Evolutionary conservation across 1,140 invertebrate genomes (phyloP), one percentile per base, ranked within the genome.

Genomic region (Bombus fervidus): DNA sequence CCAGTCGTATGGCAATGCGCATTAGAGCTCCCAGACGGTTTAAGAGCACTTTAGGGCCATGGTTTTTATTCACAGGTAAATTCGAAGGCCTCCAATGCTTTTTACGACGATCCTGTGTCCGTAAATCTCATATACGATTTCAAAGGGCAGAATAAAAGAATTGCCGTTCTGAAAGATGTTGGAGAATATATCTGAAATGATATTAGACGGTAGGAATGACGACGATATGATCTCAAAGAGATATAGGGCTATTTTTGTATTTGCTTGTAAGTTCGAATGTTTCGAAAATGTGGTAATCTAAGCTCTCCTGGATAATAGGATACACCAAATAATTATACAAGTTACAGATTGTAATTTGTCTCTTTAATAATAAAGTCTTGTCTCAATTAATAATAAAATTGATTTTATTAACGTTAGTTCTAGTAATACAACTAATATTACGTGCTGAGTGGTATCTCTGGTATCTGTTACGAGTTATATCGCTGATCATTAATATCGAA

Each of bases 21-120:
- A 37, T 83, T 73, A 62, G 39, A 43, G 22, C n/a, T 1, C 15
- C 1, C 10, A 4, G 69, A 41, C 12, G n/a, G 12, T 57, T 53
- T 57, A 18, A 66, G 4, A 47, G 3, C 25, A 22, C 9, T 41
- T n/a, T 43, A 43, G 28, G 75, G 43, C 31, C 41, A 18, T 66
- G 53, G 28, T 69, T 78, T 78, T 78, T 64, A 34, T 68, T 71
- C 9, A 5, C 74, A 57, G 31, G 37, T 76, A 84, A 71, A 43
- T 18, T 71, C 72, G 62, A 83, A 83, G 62, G 10, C 34, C 62
- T 47, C 39, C 10, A 3, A 13, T 31, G 9, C 4, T 74, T 76
- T 83, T 76, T 76, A 68, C 69, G 69, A 76, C 31, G 28, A 73
- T n/a, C n/a, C 3, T 25, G 34, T n/a, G 25, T 34, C 15, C 28